Conservation (phyloP, 2,797 vertebrate species). For the Columba guinea region DNA sequence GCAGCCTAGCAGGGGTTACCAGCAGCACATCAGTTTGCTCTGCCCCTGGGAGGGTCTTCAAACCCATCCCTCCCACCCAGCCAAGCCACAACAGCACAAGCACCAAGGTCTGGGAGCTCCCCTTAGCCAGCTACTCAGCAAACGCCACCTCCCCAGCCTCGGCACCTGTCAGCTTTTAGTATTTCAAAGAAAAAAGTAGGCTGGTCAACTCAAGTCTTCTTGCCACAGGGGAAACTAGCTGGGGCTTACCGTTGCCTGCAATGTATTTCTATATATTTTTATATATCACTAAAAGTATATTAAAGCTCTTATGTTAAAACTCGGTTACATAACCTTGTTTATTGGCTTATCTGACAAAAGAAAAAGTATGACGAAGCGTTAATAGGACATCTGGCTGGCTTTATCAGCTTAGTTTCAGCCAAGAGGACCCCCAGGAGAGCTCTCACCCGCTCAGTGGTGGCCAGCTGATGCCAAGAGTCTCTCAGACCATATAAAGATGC, state of each 20-base stretch:
- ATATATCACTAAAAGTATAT: neutral
- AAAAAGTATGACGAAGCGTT: conserved; percentile 21
- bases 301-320: conserved; percentile 58
- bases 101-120: neutral
- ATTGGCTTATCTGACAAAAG: conserved; percentile 42
- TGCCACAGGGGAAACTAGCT: neutral
- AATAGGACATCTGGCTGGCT: conserved; percentile 51
- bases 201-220: neutral
- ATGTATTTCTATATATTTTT: neutral
- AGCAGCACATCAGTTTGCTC: neutral
- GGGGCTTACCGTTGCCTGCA: neutral
- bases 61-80: neutral
- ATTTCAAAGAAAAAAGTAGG: neutral
- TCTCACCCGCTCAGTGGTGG: neutral
- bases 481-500: neutral
- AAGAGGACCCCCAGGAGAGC: conserved; percentile 36
- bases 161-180: neutral
- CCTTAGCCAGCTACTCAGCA: neutral
- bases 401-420: conserved; percentile 48
- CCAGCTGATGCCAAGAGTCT: conserved; percentile 13
- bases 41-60: neutral
- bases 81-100: neutral
- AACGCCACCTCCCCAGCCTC: neutral
- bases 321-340: conserved; percentile 54
- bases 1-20: neutral